These are phyloP conservation scores for Drosophila serrata DNA, from an alignment of 1,140 invertebrate species.

Conservation along the genomic window DNA sequence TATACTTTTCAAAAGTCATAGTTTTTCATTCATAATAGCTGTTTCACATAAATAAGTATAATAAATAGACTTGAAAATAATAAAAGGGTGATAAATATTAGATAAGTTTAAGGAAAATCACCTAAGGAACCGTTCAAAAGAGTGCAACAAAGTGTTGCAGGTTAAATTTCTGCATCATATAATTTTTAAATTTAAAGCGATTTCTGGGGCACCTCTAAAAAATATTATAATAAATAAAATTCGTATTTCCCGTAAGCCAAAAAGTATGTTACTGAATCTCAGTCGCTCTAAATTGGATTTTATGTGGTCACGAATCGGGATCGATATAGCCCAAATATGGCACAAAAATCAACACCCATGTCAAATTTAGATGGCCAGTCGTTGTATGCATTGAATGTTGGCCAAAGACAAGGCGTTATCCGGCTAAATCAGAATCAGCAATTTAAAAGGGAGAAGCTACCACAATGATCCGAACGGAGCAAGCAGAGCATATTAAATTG, in stretches of 20 bases:
- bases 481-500: conserved; percentile 72
- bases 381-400: conserved; percentile 59
- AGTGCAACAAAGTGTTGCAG: not conserved
- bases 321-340: conserved; percentile 14
- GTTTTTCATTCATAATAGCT: too few relatives aligned
- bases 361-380: not conserved
- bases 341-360: conserved; percentile 20
- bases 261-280: conserved; percentile 18
- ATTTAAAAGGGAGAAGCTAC: not conserved
- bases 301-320: not conserved
- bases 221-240: not conserved
- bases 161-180: not conserved
- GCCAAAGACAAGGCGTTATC: conserved; percentile 73
- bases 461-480: conserved; percentile 27
- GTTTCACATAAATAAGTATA: too few relatives aligned
- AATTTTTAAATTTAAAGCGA: not conserved
- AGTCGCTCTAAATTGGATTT: not conserved
- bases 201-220: not conserved
- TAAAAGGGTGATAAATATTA: too few relatives aligned
- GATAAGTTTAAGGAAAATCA: not conserved
- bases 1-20: not conserved
- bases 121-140: not conserved
- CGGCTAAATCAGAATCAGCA: conserved; percentile 37
- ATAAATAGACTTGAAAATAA: too few relatives aligned
- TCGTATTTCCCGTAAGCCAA: not conserved